These are phyloP conservation scores for Cosmia trapezina DNA, from an alignment of 2,888 invertebrate genomes.

Conservation along the genomic window DNA sequence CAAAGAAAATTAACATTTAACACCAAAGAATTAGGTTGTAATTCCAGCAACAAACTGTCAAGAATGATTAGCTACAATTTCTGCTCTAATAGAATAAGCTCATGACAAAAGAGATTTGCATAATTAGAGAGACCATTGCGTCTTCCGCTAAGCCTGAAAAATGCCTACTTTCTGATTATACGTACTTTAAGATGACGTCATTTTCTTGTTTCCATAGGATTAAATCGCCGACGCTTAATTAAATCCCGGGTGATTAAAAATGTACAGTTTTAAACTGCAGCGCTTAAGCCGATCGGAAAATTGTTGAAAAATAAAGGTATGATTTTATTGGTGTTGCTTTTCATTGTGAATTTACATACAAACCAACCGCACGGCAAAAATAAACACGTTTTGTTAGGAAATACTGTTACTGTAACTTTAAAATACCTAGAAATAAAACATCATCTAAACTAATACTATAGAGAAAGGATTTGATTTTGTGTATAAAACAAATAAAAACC, in stretches of 20 bases:
- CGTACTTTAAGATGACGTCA: slow-evolving; percentile 23
- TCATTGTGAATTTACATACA: background rate
- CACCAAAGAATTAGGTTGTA: slow-evolving; percentile 44
- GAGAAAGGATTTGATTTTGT: too few species aligned
- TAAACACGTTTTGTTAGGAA: background rate
- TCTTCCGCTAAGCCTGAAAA: slow-evolving; percentile 64
- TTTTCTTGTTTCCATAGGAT: slow-evolving; percentile 39
- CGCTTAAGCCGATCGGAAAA: slow-evolving; percentile 21
- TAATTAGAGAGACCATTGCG: slow-evolving; percentile 69
- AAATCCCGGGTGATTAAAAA: slow-evolving; percentile 39
- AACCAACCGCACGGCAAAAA: background rate
- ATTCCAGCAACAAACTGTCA: slow-evolving; percentile 39
- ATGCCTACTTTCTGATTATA: slow-evolving; percentile 58
- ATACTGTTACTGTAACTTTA: background rate
- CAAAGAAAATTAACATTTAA: slow-evolving; percentile 54
- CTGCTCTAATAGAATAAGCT: slow-evolving; percentile 70
- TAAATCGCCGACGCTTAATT: slow-evolving; percentile 32
- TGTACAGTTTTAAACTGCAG: slow-evolving; percentile 27
- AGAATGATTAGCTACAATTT: slow-evolving; percentile 63
- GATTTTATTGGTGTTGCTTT: background rate
- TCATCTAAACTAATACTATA: too few species aligned
- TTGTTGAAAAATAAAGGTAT: background rate
- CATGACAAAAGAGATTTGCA: slow-evolving; percentile 72
- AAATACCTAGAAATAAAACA: background rate
- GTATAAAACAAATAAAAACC: too few species aligned